Evolutionary conservation across 1,140 invertebrate genomes (phyloP).

Genomic region (Hyles euphorbiae): DNA sequence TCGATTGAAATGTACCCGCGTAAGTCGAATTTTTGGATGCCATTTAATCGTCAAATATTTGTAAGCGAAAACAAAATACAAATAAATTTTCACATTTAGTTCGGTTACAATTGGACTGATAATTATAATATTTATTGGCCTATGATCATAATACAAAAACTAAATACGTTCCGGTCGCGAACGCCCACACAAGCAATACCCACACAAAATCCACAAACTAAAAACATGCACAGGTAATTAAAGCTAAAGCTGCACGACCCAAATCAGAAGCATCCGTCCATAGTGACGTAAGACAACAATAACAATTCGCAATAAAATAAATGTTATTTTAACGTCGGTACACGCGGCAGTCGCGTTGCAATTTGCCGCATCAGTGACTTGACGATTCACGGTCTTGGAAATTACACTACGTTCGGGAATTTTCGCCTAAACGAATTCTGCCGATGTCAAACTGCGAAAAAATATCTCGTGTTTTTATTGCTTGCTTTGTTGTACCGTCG

Average conservation of each 20-base stretch:
- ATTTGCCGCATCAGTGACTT: constrained; percentile 7
- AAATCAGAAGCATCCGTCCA: no score
- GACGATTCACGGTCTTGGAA: constrained; percentile 8
- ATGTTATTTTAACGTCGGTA: constrained; percentile 6
- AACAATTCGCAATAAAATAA: constrained; percentile 5
- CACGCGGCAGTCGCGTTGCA: constrained; percentile 4
- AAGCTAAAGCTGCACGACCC: no score
- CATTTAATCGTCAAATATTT: neutral
- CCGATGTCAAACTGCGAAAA: constrained; percentile 3
- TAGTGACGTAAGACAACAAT: neutral
- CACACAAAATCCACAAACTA: no score
- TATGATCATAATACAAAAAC: no score
- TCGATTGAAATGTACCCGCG: neutral
- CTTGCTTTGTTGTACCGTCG: no score
- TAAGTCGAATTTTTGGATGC: neutral
- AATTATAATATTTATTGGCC: no score
- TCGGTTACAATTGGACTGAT: no score
- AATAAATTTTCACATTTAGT: no score
- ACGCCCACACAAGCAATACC: no score
- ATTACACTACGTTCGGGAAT: constrained; percentile 10
- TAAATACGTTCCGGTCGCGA: no score
- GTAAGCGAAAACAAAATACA: no score
- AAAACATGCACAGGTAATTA: no score
- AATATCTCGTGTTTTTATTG: constrained; percentile 5
- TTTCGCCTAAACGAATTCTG: constrained; percentile 8